Conservation (phyloP, 2,888 invertebrate genomes). For the Campoplex nolae region DNA sequence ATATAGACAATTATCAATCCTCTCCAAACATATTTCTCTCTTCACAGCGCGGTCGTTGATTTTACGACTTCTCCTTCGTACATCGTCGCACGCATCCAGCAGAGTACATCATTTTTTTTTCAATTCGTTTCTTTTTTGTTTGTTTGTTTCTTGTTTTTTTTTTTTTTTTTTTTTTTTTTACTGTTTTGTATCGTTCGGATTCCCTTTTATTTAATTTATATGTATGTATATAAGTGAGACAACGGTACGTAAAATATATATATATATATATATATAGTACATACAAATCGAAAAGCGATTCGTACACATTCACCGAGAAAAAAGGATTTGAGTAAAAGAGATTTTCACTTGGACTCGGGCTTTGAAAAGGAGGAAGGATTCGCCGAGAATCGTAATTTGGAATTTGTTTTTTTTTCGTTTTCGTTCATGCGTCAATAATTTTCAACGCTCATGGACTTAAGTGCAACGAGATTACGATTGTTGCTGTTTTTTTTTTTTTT, state of each 20-base stretch:
- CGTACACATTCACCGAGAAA: slow-evolving; percentile 46
- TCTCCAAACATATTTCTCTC: slow-evolving; percentile 4
- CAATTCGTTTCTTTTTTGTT: slow-evolving; percentile 6
- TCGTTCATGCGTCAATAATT: background rate
- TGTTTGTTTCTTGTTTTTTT: background rate
- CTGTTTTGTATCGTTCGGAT: slow-evolving; percentile 41
- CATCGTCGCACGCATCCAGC: slow-evolving; percentile 24
- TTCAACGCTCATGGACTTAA: background rate
- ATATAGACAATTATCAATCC: slow-evolving; percentile 34
- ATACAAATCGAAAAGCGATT: slow-evolving; percentile 71
- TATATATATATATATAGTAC: slow-evolving; percentile 74
- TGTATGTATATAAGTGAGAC: slow-evolving; percentile 73
- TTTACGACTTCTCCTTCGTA: background rate
- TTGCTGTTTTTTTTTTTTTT: background rate
- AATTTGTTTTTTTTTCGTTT: background rate
- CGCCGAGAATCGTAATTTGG: background rate
- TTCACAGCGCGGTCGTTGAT: slow-evolving; percentile 17
- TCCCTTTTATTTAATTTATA: slow-evolving; percentile 63
- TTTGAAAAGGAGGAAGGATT: slow-evolving; percentile 23
- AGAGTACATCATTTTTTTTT: slow-evolving; percentile 30
- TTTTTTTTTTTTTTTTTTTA: background rate
- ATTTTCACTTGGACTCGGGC: slow-evolving; percentile 9
- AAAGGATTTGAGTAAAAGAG: background rate
- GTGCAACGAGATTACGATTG: background rate
- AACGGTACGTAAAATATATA: slow-evolving; percentile 74